Evolutionary conservation across 2,888 invertebrate species (phyloP), one percentile per base, ranked within the genome.

Genomic region (Heliconius sara): DNA sequence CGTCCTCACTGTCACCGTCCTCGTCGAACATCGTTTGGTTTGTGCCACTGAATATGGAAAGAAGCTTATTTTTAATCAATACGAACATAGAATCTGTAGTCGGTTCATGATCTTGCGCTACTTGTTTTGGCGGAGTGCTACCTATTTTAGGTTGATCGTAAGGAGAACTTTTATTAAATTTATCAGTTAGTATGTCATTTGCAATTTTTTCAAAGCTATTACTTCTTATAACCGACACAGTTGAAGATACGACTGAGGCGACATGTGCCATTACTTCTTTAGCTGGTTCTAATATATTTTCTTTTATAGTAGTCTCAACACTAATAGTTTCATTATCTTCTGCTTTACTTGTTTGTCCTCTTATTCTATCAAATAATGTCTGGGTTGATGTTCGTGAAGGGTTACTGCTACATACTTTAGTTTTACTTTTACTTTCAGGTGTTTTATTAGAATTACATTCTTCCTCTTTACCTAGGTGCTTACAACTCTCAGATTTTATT

Each of bases 401-500:
- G 12, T n/a, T 78, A 30, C 67, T 47, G n/a, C 78, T 71, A 67
- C 68, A 75, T 13, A 77, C 77, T 77, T 68, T 83, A 13, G 80
- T 63, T 60, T 85, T 81, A 7, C 85, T 77, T 7, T 83, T 83
- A 27, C 75, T 78, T 10, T 80, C 81, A 47, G 82, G 19, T 13
- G 39, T 65, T 16, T 73, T 76, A 19, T 27, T 80, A 10, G 85
- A 83, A 77, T 84, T 85, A 66, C 80, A 47, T 19, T 73, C 63
- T 13, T 57, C 83, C 22, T 81, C 85, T 60, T 81, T 39, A 57
- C 85, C 85, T 0, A 89, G 77, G 73, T 84, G 84, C 34, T 77
- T 81, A 63, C 81, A 83, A 70, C 89, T 89, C 76, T 90, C 89
- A 0, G 82, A 81, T 72, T 84, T 84, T 77, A 91, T 85, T 13